Conservation (phyloP, 2,797 vertebrate species). For the Cynopterus sphinx region DNA sequence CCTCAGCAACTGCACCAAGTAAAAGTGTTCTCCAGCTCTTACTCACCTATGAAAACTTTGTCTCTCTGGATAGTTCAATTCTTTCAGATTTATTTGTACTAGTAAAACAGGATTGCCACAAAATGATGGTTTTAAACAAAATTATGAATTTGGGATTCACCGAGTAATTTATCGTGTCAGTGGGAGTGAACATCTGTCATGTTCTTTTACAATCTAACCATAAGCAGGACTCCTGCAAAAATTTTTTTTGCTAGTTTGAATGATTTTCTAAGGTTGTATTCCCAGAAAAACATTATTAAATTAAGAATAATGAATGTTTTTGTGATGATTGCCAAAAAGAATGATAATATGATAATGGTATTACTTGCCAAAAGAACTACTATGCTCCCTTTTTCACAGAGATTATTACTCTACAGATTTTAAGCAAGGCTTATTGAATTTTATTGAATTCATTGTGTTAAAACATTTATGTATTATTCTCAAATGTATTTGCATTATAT, state of each 20-base stretch:
- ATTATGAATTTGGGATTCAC: background rate
- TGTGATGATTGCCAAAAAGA: background rate
- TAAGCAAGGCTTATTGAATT: background rate
- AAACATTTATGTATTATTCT: background rate
- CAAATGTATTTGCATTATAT: background rate
- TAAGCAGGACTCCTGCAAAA: background rate
- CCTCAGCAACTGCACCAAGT: too few species aligned
- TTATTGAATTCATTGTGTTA: background rate
- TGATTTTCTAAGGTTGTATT: background rate
- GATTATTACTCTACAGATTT: background rate
- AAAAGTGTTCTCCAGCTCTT: background rate
- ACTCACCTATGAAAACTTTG: background rate
- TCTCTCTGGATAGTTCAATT: background rate
- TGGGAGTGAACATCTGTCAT: background rate
- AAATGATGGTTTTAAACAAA: background rate
- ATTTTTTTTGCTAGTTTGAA: background rate
- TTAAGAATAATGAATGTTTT: constrained; percentile 9
- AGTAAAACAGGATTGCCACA: background rate
- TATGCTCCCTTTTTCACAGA: background rate
- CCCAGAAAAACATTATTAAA: constrained; percentile 3
- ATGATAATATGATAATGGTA: background rate
- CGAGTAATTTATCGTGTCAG: background rate
- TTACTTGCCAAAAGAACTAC: background rate
- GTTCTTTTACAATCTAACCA: background rate
- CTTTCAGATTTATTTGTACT: background rate